Conservation (phyloP, 2,797 vertebrate species). For the Megalops cyprinoides region DNA sequence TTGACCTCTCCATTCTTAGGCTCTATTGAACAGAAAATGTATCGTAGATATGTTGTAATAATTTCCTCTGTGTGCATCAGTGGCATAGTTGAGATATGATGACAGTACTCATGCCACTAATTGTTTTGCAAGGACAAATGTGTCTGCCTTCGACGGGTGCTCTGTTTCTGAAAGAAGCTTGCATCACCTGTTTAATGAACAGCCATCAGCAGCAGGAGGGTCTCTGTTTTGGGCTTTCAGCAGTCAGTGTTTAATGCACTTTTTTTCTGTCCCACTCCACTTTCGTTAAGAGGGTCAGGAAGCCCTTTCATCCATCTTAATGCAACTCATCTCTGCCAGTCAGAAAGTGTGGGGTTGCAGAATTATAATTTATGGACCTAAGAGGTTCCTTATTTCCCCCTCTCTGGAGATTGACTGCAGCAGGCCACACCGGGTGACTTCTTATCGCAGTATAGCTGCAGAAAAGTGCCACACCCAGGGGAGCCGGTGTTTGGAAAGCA, state of each 20-base stretch:
- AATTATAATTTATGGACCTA: background rate
- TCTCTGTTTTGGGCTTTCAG: background rate
- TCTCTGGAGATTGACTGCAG: background rate
- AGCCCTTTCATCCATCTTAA: conserved; percentile 4
- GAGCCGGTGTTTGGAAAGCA: conserved; percentile 4
- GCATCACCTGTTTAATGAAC: background rate
- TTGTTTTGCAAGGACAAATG: background rate
- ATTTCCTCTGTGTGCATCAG: too few species aligned
- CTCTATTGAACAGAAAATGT: background rate
- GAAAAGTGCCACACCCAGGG: background rate
- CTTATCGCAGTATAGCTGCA: background rate
- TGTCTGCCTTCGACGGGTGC: background rate
- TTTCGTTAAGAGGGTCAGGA: conserved; percentile 17
- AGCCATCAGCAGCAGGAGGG: background rate
- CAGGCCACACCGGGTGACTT: background rate
- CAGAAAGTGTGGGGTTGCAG: conserved; percentile 4
- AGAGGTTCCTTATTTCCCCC: background rate
- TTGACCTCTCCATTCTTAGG: too few species aligned
- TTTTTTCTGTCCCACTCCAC: background rate
- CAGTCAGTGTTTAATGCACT: conserved; percentile 3
- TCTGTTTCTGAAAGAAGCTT: background rate
- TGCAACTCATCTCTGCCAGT: conserved; percentile 16
- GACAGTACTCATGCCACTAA: background rate
- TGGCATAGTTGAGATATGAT: background rate
- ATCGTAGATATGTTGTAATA: background rate